phyloP scores from a whole-genome alignment of 2,888 invertebrate genomes.

The Cephonodes hylas region DNA sequence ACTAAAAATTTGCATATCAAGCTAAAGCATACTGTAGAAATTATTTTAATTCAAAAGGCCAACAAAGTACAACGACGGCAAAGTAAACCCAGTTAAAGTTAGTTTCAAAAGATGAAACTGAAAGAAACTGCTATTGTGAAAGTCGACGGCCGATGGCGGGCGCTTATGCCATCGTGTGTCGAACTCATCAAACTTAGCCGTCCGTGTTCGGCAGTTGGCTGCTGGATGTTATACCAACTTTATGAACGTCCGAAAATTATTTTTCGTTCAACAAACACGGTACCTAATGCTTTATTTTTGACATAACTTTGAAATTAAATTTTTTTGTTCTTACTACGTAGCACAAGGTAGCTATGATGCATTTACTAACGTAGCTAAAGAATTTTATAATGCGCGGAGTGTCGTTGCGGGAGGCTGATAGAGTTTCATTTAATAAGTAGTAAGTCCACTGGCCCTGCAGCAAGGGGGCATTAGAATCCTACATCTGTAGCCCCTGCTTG shows the following conservation, averaged over 20 bases:
- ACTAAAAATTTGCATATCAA: neutral
- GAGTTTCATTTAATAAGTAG: too few relatives aligned
- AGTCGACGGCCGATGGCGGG: slow-evolving; percentile 32
- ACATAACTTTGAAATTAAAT: neutral
- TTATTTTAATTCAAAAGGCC: slow-evolving; percentile 10
- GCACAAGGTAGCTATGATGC: too few relatives aligned
- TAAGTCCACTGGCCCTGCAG: too few relatives aligned
- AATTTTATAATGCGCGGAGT: too few relatives aligned
- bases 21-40: neutral
- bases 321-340: too few relatives aligned
- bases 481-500: too few relatives aligned
- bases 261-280: slow-evolving; percentile 30
- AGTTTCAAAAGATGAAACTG: slow-evolving; percentile 43
- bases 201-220: slow-evolving; percentile 17
- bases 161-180: slow-evolving; percentile 55
- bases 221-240: slow-evolving; percentile 34
- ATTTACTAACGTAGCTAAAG: too few relatives aligned
- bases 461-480: too few relatives aligned
- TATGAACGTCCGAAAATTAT: slow-evolving; percentile 48
- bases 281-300: neutral
- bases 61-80: slow-evolving; percentile 37
- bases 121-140: slow-evolving; percentile 52
- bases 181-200: slow-evolving; percentile 67
- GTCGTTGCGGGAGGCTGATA: too few relatives aligned
- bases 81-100: slow-evolving; percentile 45